phyloP scores from a whole-genome alignment of 92 coral and sea anemone species.

The Porites rus region DNA sequence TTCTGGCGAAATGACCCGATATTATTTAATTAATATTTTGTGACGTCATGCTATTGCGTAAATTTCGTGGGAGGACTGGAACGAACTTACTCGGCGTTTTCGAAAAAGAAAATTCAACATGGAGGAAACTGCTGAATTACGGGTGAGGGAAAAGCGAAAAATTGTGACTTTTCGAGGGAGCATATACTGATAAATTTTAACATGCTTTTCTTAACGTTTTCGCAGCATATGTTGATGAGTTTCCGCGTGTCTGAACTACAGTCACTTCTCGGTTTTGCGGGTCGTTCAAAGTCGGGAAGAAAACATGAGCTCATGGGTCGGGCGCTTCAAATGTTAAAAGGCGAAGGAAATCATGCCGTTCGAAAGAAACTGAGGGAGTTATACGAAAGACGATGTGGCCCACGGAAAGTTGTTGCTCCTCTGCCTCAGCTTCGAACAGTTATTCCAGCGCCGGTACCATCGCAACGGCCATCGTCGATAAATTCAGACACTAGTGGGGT shows the following conservation, averaged over 20 bases:
- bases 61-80: slow-evolving; percentile 31
- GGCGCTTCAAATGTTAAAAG: slow-evolving; percentile 92
- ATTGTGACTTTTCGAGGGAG: not conserved
- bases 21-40: not conserved
- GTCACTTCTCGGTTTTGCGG: slow-evolving; percentile 92
- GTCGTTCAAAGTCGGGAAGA: slow-evolving; percentile 97
- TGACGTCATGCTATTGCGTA: slow-evolving; percentile 25
- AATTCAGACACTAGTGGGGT: slow-evolving; percentile 73
- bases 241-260: slow-evolving; percentile 99
- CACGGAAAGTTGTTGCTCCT: slow-evolving; percentile 79
- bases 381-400: slow-evolving; percentile 85
- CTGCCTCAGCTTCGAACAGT: slow-evolving; percentile 60
- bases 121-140: slow-evolving; percentile 88
- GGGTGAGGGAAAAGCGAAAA: slow-evolving; percentile 66
- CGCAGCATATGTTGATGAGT: slow-evolving; percentile 97
- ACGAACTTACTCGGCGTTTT: slow-evolving; percentile 10
- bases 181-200: not conserved
- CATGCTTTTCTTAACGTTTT: slow-evolving; percentile 4
- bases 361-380: slow-evolving; percentile 89
- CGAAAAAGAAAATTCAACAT: slow-evolving; percentile 53
- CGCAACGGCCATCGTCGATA: slow-evolving; percentile 56
- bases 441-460: slow-evolving; percentile 48
- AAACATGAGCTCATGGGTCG: slow-evolving; percentile 98
- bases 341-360: slow-evolving; percentile 88
- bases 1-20: not conserved